These are phyloP conservation scores for Drosophila testacea DNA, from an alignment of 2,888 invertebrate genomes.

Conservation along the genomic window DNA sequence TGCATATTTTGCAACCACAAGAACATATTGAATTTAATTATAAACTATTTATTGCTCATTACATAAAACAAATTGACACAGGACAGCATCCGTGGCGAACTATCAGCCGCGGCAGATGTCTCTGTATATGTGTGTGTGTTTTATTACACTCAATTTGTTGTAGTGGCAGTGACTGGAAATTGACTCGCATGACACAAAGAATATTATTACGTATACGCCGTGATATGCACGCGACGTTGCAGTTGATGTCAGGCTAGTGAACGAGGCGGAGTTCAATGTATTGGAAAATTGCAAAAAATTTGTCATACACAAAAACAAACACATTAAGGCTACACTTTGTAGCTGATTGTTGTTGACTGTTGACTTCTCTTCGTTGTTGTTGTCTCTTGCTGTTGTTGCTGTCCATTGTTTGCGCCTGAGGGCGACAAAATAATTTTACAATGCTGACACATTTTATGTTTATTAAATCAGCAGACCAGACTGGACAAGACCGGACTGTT, in stretches of 20 bases:
- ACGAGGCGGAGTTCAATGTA: conserved; percentile 63
- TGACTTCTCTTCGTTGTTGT: conserved; percentile 24
- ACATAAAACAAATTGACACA: conserved; percentile 58
- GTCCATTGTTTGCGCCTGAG: conserved; percentile 54
- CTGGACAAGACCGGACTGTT: conserved; percentile 22
- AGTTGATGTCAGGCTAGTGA: conserved; percentile 34
- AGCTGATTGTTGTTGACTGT: conserved; percentile 52
- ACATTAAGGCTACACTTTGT: conserved; percentile 64
- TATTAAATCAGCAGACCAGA: conserved; percentile 71
- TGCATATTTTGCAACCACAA: conserved; percentile 40
- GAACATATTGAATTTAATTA: conserved; percentile 69
- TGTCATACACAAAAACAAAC: conserved; percentile 60
- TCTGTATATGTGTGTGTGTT: conserved; percentile 7
- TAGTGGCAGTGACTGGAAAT: conserved; percentile 37
- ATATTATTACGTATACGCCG: conserved; percentile 64
- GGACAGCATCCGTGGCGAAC: conserved; percentile 8
- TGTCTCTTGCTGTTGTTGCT: conserved; percentile 30
- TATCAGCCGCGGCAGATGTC: conserved; percentile 44
- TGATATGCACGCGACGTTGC: conserved; percentile 56
- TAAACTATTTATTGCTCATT: conserved; percentile 67
- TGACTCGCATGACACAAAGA: conserved; percentile 53
- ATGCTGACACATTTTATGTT: conserved; percentile 80
- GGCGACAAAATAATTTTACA: conserved; percentile 79
- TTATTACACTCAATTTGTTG: conserved; percentile 42
- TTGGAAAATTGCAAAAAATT: conserved; percentile 74